Evolutionary conservation across 1,140 invertebrate genomes (phyloP).

Genomic region (Euura lappo): DNA sequence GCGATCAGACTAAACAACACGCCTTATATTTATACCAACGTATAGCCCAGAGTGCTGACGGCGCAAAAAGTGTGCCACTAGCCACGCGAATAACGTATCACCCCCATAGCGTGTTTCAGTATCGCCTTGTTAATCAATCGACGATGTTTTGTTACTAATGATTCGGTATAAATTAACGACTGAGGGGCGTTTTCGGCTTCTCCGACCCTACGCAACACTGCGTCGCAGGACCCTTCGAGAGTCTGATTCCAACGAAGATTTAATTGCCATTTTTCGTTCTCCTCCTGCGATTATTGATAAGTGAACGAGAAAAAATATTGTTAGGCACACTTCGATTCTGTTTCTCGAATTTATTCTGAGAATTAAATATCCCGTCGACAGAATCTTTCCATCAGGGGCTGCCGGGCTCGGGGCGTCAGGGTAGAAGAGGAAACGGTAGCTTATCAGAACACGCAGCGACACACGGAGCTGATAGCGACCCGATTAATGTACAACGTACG

Average conservation of each 20-base stretch:
- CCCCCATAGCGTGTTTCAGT: not conserved
- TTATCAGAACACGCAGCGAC: slow-evolving; percentile 35
- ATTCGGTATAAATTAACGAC: not conserved
- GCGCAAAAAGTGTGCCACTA: not conserved
- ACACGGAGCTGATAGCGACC: slow-evolving; percentile 31
- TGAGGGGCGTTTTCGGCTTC: not conserved
- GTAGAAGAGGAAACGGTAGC: slow-evolving; percentile 15
- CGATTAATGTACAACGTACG: not conserved
- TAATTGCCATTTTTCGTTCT: too few species aligned
- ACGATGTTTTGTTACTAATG: not conserved
- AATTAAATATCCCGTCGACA: too few species aligned
- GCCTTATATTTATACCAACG: too few species aligned
- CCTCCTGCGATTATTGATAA: too few species aligned
- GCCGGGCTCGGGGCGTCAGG: slow-evolving; percentile 7
- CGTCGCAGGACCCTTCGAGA: too few species aligned
- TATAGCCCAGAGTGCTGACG: not conserved
- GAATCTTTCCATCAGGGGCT: too few species aligned
- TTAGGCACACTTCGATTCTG: too few species aligned
- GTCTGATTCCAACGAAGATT: too few species aligned
- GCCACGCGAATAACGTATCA: not conserved
- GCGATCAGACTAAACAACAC: not conserved
- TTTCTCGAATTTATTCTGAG: too few species aligned
- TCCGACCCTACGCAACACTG: too few species aligned
- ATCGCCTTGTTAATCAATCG: slow-evolving; percentile 3
- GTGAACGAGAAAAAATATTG: too few species aligned